Evolutionary conservation across 2,797 vertebrate species (phyloP).

Genomic region (Arrhamphus sclerolepis): DNA sequence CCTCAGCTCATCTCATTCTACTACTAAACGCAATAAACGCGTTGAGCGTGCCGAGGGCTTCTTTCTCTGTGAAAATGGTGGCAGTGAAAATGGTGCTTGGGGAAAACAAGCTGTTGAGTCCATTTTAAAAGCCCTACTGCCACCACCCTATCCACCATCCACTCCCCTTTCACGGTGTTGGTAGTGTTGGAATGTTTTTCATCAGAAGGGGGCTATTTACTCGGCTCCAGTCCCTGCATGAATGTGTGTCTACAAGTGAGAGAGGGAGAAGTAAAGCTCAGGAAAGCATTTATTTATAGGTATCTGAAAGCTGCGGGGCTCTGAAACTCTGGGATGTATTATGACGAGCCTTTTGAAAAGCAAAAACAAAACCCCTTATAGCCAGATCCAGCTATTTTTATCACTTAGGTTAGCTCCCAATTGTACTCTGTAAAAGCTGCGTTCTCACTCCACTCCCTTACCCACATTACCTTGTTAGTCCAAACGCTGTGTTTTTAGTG

Average conservation of each 20-base stretch:
- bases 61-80: slow-evolving; percentile 61
- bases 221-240: slow-evolving; percentile 52
- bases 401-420: slow-evolving; percentile 66
- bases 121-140: slow-evolving; percentile 65
- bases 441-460: slow-evolving; percentile 22
- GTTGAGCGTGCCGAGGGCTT: slow-evolving; percentile 31
- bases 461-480: slow-evolving; percentile 52
- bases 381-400: slow-evolving; percentile 70
- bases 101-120: slow-evolving; percentile 52
- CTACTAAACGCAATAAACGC: slow-evolving; percentile 45
- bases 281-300: slow-evolving; percentile 83
- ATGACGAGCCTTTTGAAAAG: slow-evolving; percentile 69
- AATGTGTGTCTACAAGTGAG: slow-evolving; percentile 50
- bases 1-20: slow-evolving; percentile 38
- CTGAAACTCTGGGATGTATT: slow-evolving; percentile 74
- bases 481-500: slow-evolving; percentile 30
- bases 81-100: slow-evolving; percentile 58
- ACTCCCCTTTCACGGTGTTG: slow-evolving; percentile 54
- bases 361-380: slow-evolving; percentile 69
- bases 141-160: slow-evolving; percentile 40
- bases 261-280: slow-evolving; percentile 55
- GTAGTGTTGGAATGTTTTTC: slow-evolving; percentile 75
- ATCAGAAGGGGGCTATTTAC: slow-evolving; percentile 72
- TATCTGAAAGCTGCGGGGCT: slow-evolving; percentile 68
- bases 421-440: slow-evolving; percentile 63